Percentiles rank a stretch among this genome's conserved stretches.
Evolutionary conservation across 2,113 vertebrate species (phyloP).

Genomic region (Cromileptes altivelis): DNA sequence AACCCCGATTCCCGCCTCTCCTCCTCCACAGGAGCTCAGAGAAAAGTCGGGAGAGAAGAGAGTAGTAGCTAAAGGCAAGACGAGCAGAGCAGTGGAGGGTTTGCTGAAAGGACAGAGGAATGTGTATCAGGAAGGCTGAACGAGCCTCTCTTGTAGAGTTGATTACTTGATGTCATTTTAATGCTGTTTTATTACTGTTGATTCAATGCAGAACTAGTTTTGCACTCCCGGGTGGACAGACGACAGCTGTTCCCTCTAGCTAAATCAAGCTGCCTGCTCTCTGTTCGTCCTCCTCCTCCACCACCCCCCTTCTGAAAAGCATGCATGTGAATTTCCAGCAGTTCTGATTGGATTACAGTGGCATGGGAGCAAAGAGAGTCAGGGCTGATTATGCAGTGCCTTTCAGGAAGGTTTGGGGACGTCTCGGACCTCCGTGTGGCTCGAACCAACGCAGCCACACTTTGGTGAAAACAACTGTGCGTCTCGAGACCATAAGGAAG

Average conservation of each 20-base stretch:
- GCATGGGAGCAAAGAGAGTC: conserved; percentile 57
- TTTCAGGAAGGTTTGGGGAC: conserved; percentile 68
- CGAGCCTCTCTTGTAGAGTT: conserved; percentile 77
- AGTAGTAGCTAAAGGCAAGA: conserved; percentile 54
- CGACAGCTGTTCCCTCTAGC: conserved; percentile 65
- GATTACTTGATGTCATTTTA: conserved; percentile 85
- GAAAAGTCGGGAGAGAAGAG: conserved; percentile 47
- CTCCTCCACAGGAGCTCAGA: conserved; percentile 53
- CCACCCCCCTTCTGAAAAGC: conserved; percentile 58
- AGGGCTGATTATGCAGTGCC: conserved; percentile 63
- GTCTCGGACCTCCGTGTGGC: conserved; percentile 30
- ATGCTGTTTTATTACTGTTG: conserved; percentile 83
- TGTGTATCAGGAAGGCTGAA: conserved; percentile 73
- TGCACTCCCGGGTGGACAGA: conserved; percentile 78
- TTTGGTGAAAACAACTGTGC: conserved; percentile 30
- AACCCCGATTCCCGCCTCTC: conserved; percentile 24
- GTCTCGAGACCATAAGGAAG: conserved; percentile 53
- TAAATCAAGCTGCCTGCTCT: conserved; percentile 72
- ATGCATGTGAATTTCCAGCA: conserved; percentile 67
- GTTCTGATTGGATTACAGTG: conserved; percentile 69
- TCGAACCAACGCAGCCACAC: conserved; percentile 32
- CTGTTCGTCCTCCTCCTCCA: conserved; percentile 15
- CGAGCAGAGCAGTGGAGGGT: conserved; percentile 59
- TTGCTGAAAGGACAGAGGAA: conserved; percentile 77
- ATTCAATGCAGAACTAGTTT: conserved; percentile 84